These are phyloP conservation scores for Drosophila kikkawai DNA, from an alignment of 1,140 invertebrate genomes.

Conservation along the genomic window DNA sequence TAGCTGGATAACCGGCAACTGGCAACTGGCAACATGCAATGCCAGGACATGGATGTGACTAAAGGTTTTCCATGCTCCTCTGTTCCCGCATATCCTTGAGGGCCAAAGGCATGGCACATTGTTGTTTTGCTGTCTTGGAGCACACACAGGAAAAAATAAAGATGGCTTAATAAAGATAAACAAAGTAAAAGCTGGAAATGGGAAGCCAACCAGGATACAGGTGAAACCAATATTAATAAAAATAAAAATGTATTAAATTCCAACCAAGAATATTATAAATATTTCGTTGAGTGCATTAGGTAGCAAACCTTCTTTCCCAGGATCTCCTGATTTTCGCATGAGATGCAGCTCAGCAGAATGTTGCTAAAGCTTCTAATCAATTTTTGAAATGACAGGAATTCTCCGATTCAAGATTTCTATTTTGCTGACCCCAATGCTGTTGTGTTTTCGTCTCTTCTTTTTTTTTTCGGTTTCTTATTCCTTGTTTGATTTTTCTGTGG, in stretches of 20 bases:
- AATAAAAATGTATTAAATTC: background rate
- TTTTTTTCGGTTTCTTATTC: slow-evolving; percentile 22
- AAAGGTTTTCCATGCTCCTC: background rate
- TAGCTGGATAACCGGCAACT: background rate
- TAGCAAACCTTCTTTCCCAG: background rate
- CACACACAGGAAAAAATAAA: background rate
- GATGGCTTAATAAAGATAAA: background rate
- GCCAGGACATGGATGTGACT: slow-evolving; percentile 40
- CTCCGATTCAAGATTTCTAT: slow-evolving; percentile 64
- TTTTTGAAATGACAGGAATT: slow-evolving; percentile 71
- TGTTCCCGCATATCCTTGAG: slow-evolving; percentile 58
- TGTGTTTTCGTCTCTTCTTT: slow-evolving; percentile 28
- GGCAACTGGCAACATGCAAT: slow-evolving; percentile 24
- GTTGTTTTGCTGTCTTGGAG: slow-evolving; percentile 30
- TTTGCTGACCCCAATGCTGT: slow-evolving; percentile 55
- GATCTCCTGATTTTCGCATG: slow-evolving; percentile 19
- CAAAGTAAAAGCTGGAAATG: background rate
- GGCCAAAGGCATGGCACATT: slow-evolving; percentile 19
- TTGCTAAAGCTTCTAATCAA: slow-evolving; percentile 78
- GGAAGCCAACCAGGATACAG: background rate
- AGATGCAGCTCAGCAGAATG: slow-evolving; percentile 50
- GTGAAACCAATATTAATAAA: too few species aligned
- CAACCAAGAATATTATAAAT: too few species aligned
- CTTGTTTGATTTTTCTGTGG: slow-evolving; percentile 40
- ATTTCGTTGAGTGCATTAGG: slow-evolving; percentile 7